Conservation (phyloP, 1,140 invertebrate species). For the Colletes latitarsis region DNA sequence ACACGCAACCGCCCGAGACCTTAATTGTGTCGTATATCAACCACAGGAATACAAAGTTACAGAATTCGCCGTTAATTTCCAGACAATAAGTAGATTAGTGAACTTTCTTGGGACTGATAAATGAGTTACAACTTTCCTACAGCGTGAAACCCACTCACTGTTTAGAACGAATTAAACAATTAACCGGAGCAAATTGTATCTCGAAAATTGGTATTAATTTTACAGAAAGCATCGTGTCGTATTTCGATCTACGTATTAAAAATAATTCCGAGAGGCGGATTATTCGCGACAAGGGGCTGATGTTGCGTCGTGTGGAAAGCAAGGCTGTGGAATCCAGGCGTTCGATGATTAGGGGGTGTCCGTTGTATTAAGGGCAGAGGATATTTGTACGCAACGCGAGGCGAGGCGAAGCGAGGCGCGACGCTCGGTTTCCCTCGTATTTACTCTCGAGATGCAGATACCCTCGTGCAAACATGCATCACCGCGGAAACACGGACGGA, state of each 20-base stretch:
- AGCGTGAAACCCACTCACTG: not conserved
- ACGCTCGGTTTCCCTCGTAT: conserved; percentile 42
- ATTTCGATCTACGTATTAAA: too few relatives aligned
- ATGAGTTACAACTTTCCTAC: not conserved
- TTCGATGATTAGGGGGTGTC: not conserved
- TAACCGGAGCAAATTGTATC: not conserved
- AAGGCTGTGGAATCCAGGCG: not conserved
- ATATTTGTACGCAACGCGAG: conserved; percentile 18
- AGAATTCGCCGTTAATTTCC: too few relatives aligned
- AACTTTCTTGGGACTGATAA: not conserved
- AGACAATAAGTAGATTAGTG: not conserved
- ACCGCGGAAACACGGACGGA: conserved; percentile 9
- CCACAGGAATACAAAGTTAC: too few relatives aligned
- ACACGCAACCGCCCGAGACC: too few relatives aligned
- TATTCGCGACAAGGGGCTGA: too few relatives aligned
- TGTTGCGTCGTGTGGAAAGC: not conserved
- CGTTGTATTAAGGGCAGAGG: not conserved
- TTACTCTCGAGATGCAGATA: conserved; percentile 61
- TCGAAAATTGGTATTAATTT: too few relatives aligned
- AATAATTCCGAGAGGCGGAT: too few relatives aligned
- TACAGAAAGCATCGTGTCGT: too few relatives aligned
- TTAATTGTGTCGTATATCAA: too few relatives aligned
- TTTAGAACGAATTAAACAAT: not conserved
- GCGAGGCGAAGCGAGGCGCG: not conserved
- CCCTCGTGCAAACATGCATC: conserved; percentile 15